Evolutionary conservation across 2,888 invertebrate genomes (phyloP).

Genomic region (Dynastes tityus): DNA sequence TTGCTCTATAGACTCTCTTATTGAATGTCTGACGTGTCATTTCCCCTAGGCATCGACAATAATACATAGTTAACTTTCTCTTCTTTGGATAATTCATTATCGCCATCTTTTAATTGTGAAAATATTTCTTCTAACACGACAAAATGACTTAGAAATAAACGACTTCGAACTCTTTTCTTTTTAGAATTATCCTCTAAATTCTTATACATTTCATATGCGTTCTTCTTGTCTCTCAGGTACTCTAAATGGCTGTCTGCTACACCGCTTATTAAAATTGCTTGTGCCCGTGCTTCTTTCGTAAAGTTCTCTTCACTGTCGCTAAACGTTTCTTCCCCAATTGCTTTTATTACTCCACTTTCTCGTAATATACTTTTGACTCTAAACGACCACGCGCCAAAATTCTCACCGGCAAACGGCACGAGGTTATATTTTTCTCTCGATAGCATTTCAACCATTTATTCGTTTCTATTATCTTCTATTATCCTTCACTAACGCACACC

Average conservation of each 20-base stretch:
- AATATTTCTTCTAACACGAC: not conserved
- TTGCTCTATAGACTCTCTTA: slow-evolving; percentile 46
- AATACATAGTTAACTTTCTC: no score
- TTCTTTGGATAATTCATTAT: not conserved
- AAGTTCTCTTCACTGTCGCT: not conserved
- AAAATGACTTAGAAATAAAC: not conserved
- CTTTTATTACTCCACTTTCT: not conserved
- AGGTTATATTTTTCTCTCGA: not conserved
- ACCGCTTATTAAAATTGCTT: not conserved
- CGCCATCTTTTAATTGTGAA: not conserved
- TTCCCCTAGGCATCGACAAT: not conserved
- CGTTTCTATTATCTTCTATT: not conserved
- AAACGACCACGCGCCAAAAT: not conserved
- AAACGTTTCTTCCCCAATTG: not conserved
- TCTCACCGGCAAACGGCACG: not conserved
- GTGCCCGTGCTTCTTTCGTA: not conserved
- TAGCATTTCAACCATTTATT: not conserved
- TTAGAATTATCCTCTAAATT: no score
- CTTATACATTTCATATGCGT: not conserved
- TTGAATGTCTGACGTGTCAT: slow-evolving; percentile 42
- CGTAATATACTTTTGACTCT: not conserved
- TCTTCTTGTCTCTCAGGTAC: not conserved
- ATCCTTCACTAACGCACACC: not conserved
- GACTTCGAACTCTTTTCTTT: no score
- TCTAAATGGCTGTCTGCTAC: not conserved